Percentiles rank a stretch among this genome's conserved stretches.
These are phyloP conservation scores for Ginglymostoma cirratum DNA, from an alignment of 2,113 vertebrate genomes.

Conservation along the genomic window DNA sequence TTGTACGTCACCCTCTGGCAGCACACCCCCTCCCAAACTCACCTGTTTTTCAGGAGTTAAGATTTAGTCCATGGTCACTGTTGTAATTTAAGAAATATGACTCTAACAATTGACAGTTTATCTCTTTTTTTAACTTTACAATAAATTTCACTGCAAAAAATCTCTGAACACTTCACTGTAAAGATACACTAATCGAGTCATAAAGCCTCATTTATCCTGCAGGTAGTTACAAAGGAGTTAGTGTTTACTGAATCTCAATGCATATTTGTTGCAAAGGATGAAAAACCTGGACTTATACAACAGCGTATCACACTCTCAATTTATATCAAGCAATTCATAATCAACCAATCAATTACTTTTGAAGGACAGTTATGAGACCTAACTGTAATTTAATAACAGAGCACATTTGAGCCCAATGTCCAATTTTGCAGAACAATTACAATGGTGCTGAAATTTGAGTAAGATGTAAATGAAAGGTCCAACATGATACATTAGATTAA, in stretches of 20 bases:
- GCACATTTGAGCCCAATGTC: neutral
- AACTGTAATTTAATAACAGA: neutral
- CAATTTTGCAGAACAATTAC: neutral
- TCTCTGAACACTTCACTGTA: neutral
- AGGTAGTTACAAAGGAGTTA: neutral
- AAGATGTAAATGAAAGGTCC: neutral
- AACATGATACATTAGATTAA: neutral
- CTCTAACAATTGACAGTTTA: too few species aligned
- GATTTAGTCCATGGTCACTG: too few species aligned
- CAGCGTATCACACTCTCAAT: neutral
- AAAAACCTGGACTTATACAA: neutral
- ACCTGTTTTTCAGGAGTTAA: too few species aligned
- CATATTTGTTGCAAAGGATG: neutral
- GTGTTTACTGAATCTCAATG: too few species aligned
- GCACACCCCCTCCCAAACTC: too few species aligned
- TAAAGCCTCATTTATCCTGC: neutral
- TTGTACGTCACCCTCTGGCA: too few species aligned
- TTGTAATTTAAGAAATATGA: neutral
- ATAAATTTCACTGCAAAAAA: too few species aligned
- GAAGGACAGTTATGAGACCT: neutral
- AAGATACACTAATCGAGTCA: neutral
- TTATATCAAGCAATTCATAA: neutral
- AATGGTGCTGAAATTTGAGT: neutral
- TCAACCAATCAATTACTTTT: neutral
- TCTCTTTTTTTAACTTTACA: too few species aligned